Evolutionary conservation across 1,140 invertebrate genomes (phyloP).

Genomic region (Helicoverpa zea): DNA sequence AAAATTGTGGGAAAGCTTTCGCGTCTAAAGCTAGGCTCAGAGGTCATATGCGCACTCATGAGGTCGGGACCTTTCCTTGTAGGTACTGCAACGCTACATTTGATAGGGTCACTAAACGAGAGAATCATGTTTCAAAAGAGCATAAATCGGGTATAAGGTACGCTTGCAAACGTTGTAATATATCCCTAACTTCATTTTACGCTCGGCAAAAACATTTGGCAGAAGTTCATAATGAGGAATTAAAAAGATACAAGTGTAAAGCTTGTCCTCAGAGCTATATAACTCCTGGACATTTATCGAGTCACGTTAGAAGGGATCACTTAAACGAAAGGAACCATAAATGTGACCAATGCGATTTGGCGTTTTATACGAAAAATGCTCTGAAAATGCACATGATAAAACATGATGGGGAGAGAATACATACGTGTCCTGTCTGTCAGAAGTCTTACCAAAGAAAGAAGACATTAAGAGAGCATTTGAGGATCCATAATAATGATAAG

Average conservation of each 20-base stretch:
- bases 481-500: conserved; percentile 91
- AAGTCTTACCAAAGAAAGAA: conserved; percentile 83
- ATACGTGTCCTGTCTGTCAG: conserved; percentile 78
- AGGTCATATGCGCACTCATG: conserved; percentile 84
- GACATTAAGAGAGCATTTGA: conserved; percentile 88
- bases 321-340: conserved; percentile 82
- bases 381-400: conserved; percentile 93
- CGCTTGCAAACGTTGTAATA: conserved; percentile 77
- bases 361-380: conserved; percentile 79
- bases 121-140: conserved; percentile 78
- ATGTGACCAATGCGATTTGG: conserved; percentile 83
- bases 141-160: conserved; percentile 76
- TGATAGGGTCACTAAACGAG: conserved; percentile 79
- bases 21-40: conserved; percentile 84
- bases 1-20: conserved; percentile 86
- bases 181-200: conserved; percentile 74
- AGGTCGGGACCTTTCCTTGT: conserved; percentile 76
- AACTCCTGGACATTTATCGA: conserved; percentile 74
- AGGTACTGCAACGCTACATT: conserved; percentile 80
- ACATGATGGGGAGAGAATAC: conserved; percentile 88
- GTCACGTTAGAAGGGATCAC: conserved; percentile 78
- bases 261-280: conserved; percentile 77
- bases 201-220: conserved; percentile 76
- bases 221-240: conserved; percentile 78
- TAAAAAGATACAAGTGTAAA: conserved; percentile 80